phyloP scores from a whole-genome alignment of 2,888 invertebrate species.

The Acheta domesticus region DNA sequence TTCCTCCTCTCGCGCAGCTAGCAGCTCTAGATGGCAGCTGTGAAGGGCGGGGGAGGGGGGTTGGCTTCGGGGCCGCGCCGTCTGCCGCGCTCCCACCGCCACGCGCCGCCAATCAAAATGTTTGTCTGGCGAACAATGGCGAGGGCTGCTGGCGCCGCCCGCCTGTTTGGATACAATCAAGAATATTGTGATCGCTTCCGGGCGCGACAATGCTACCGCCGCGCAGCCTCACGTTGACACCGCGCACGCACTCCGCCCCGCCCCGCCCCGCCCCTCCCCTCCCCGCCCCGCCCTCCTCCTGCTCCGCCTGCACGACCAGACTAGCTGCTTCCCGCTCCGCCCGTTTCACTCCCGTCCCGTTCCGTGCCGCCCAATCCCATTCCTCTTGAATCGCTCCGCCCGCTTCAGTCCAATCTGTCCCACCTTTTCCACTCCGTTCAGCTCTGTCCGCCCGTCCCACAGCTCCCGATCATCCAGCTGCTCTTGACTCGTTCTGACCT shows the following conservation, averaged over 20 bases:
- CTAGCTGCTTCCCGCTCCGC: too few species aligned
- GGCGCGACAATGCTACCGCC: neutral
- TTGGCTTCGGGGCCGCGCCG: neutral
- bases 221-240: neutral
- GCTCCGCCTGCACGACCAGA: neutral
- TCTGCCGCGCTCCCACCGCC: neutral
- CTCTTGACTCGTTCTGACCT: too few species aligned
- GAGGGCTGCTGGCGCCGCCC: neutral
- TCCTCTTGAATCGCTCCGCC: too few species aligned
- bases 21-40: too few species aligned
- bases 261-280: neutral
- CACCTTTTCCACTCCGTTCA: too few species aligned
- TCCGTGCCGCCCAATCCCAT: too few species aligned
- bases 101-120: conserved; percentile 18
- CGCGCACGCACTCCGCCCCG: too few species aligned
- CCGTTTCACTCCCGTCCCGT: too few species aligned
- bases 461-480: too few species aligned
- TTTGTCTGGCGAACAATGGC: conserved; percentile 18
- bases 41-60: neutral
- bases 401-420: too few species aligned
- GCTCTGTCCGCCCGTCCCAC: too few species aligned
- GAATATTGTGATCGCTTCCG: conserved; percentile 18
- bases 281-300: neutral
- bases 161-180: neutral
- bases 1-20: too few species aligned